phyloP scores from a whole-genome alignment of 2,113 vertebrate genomes.

The Amphiprion percula region DNA sequence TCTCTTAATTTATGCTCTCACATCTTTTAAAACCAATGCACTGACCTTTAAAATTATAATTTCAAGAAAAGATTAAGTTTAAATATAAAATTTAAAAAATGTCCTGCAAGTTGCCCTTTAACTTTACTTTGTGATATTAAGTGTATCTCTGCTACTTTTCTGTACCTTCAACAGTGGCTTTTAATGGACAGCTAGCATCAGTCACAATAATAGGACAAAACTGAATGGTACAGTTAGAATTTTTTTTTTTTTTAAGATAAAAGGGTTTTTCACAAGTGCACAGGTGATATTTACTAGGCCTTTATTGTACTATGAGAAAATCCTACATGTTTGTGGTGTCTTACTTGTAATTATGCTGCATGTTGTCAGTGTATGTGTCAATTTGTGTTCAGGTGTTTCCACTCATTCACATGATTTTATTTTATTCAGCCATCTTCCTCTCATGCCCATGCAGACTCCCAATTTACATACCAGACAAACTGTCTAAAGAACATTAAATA shows the following conservation, averaged over 20 bases:
- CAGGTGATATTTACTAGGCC: background rate
- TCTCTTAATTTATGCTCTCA: no score
- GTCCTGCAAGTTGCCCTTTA: no score
- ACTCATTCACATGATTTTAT: slow-evolving; percentile 8
- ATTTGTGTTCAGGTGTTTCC: slow-evolving; percentile 41
- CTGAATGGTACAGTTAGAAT: no score
- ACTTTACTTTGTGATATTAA: no score
- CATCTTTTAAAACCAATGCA: no score
- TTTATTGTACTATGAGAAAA: slow-evolving; percentile 44
- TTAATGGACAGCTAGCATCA: no score
- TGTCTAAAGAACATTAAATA: background rate
- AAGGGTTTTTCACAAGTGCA: background rate
- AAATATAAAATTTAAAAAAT: no score
- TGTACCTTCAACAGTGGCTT: no score
- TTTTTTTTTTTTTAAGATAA: background rate
- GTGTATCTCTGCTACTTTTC: no score
- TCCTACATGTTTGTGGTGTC: slow-evolving; percentile 43
- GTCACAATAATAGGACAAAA: no score
- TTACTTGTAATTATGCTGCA: slow-evolving; percentile 13
- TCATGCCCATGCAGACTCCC: background rate
- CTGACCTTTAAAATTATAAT: no score
- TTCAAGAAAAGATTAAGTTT: no score
- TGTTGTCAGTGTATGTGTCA: slow-evolving; percentile 9
- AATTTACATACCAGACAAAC: background rate
- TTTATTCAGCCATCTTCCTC: slow-evolving; percentile 6